Conservation (phyloP, 37 sponge, comb jelly and placozoan species). For the Diacarnus erythraeanus region DNA sequence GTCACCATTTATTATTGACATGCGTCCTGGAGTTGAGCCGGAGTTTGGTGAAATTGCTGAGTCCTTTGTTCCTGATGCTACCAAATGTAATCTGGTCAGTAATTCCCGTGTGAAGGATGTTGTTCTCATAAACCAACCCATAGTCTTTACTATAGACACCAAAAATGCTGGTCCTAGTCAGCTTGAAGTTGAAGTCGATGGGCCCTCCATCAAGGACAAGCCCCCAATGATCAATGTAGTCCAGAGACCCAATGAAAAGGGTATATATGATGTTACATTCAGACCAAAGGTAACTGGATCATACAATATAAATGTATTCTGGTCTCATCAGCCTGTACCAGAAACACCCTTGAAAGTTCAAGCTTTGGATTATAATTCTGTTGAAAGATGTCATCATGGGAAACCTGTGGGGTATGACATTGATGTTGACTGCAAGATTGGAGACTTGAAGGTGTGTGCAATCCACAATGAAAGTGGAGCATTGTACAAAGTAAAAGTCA, state of each 20-base stretch:
- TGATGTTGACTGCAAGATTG: slow-evolving; percentile 32
- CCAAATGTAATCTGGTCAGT: slow-evolving; percentile 32
- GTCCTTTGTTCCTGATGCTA: slow-evolving; percentile 15
- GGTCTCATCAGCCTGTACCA: slow-evolving; percentile 51
- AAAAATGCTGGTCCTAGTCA: slow-evolving; percentile 61
- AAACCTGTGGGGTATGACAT: slow-evolving; percentile 41
- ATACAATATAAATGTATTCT: slow-evolving; percentile 53
- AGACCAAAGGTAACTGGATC: slow-evolving; percentile 37
- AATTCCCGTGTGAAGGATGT: slow-evolving; percentile 28
- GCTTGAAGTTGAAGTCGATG: slow-evolving; percentile 38
- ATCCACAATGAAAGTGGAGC: slow-evolving; percentile 36
- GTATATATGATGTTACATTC: slow-evolving; percentile 30
- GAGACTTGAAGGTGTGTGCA: slow-evolving; percentile 48
- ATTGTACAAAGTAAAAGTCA: slow-evolving; percentile 42
- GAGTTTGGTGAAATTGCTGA: slow-evolving; percentile 47
- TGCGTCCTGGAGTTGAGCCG: slow-evolving; percentile 38
- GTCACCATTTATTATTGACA: slow-evolving; percentile 71
- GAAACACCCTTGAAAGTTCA: slow-evolving; percentile 67
- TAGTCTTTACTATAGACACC: slow-evolving; percentile 44
- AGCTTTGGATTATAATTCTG: slow-evolving; percentile 42
- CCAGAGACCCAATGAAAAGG: not conserved
- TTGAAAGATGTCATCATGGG: slow-evolving; percentile 20
- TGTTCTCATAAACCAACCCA: slow-evolving; percentile 17
- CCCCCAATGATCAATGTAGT: slow-evolving; percentile 42
- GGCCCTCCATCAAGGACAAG: slow-evolving; percentile 31